Evolutionary conservation across 2,888 invertebrate genomes (phyloP), one percentile per base, ranked within the genome.

Genomic region (Microchrysa polita): DNA sequence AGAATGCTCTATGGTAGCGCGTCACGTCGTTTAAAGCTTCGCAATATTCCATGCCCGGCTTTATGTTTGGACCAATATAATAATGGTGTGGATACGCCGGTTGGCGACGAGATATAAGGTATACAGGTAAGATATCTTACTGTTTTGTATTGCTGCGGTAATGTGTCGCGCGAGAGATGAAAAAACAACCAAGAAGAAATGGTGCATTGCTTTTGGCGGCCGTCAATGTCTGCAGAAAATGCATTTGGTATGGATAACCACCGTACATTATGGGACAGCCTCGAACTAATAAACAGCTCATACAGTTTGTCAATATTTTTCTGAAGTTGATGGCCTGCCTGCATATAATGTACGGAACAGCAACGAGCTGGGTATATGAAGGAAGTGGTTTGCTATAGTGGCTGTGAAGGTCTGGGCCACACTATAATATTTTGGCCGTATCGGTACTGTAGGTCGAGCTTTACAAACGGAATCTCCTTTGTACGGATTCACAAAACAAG

Each of bases 281-380:
- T 34, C 27, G 2, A 27, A 69, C 57, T 57, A 69, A 55, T 69
- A 69, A 69, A 55, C 69, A 42, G 57, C 34, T 55, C 69, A 69
- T 57, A 57, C 40, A 40, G 69, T 69, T 57, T 55, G 69, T 69
- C 69, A 69, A 69, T 69, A 55, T 69, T 57, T n/a, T n/a, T 69
- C 40, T 69, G 55, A 34, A 5, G 69, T 57, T 40, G 67, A 52
- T 53, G 69, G 10, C 14, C 34, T 57, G n/a, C n/a, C n/a, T n/a
- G n/a, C 10, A 2, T 42, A 12, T 16, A 48, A 40, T 40, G 57
- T 18, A 48, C 10, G 22, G 16, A n/a, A n/a, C 34, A 22, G 44
- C 65, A 48, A 65, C 44, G 44, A 22, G 23, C 20, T 65, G 48
- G 27, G n/a, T n/a, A n/a, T n/a, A n/a, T n/a, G n/a, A n/a, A n/a